These are phyloP conservation scores for Trichogramma dendrolimi DNA, from an alignment of 2,888 invertebrate species.

Conservation along the genomic window DNA sequence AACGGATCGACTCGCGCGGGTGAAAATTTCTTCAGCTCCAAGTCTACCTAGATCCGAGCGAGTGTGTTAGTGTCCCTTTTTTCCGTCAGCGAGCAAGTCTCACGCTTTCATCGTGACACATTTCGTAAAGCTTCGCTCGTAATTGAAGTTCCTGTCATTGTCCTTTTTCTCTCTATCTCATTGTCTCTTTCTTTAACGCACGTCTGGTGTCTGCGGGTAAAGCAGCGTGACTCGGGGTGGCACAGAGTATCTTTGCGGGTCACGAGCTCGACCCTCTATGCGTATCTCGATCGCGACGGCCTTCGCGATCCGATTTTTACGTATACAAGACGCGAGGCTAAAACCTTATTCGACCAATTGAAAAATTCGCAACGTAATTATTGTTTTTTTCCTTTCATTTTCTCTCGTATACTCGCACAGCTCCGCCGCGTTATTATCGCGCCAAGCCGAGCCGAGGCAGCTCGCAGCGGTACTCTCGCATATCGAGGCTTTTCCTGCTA, in stretches of 20 bases:
- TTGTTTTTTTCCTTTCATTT: not conserved
- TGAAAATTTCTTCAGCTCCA: not conserved
- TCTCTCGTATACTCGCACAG: no score
- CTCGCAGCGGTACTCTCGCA: not conserved
- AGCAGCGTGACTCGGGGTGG: no score
- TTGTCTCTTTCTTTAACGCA: not conserved
- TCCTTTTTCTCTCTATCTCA: not conserved
- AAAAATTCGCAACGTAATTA: not conserved
- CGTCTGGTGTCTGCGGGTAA: not conserved
- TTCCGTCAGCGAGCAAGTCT: conserved; percentile 8
- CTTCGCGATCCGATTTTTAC: conserved; percentile 13
- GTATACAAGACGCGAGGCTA: not conserved
- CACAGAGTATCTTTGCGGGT: no score
- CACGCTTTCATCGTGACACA: conserved; percentile 31
- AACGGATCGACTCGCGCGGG: conserved; percentile 23
- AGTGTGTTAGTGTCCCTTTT: conserved; percentile 1
- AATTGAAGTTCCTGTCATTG: conserved; percentile 31
- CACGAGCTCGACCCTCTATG: conserved; percentile 8
- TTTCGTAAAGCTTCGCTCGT: conserved; percentile 28
- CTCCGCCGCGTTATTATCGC: no score
- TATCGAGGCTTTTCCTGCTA: not conserved
- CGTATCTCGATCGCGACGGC: conserved; percentile 7
- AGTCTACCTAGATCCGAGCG: not conserved
- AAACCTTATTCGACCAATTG: not conserved
- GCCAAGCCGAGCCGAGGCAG: no score